These are phyloP conservation scores for Emys orbicularis DNA, from an alignment of 2,797 vertebrate species.

Conservation along the genomic window DNA sequence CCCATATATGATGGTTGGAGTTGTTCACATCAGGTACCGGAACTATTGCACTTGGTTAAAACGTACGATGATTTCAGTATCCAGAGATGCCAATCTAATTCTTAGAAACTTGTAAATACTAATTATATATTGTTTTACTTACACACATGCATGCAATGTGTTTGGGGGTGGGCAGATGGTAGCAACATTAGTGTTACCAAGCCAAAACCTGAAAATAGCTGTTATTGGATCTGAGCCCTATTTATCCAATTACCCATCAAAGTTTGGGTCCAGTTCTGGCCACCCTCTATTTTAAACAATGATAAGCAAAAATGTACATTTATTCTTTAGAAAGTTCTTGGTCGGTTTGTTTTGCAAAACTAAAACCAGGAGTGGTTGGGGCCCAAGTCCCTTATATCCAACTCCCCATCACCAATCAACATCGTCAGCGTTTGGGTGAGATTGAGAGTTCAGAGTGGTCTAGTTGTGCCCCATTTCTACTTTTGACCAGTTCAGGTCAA, in stretches of 20 bases:
- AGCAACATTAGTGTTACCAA: not conserved
- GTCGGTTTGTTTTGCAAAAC: not conserved
- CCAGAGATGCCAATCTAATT: not conserved
- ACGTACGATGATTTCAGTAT: not conserved
- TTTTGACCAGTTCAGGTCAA: constrained; percentile 4
- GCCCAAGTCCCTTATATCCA: not conserved
- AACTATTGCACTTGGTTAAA: not conserved
- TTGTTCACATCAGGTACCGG: not conserved
- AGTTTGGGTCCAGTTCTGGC: not conserved
- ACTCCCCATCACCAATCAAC: not conserved
- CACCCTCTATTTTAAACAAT: not conserved
- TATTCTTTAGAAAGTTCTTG: not conserved
- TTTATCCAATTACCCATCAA: not conserved
- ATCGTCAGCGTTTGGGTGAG: not conserved
- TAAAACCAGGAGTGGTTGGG: not conserved
- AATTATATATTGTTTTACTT: not conserved
- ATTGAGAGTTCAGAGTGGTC: not conserved
- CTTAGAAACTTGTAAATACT: not conserved
- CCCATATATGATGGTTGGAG: not conserved
- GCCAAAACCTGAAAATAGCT: not conserved
- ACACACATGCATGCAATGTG: not conserved
- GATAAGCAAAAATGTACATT: not conserved
- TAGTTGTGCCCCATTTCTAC: not conserved
- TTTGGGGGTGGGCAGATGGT: not conserved
- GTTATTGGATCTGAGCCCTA: not conserved